A percentile compares a stretch with the other conserved stretches of the same genome.
phyloP scores from a whole-genome alignment of 2,888 invertebrate genomes.

The Cheilosia scutellata region DNA sequence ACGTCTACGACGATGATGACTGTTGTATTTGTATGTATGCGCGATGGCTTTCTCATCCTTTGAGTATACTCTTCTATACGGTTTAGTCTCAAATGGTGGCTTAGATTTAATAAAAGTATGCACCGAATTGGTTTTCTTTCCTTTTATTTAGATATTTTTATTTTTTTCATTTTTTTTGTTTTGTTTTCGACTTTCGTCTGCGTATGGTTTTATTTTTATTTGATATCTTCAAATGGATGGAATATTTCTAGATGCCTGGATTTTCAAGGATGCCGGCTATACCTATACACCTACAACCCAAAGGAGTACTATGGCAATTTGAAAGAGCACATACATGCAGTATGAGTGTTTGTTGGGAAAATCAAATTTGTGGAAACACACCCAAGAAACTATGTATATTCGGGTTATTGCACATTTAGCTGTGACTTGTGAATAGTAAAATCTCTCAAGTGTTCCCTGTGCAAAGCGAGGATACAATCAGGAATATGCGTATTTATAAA shows the following conservation, averaged over 20 bases:
- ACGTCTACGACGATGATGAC: slow-evolving; percentile 20
- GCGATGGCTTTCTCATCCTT: slow-evolving; percentile 35
- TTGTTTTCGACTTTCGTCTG: slow-evolving; percentile 3
- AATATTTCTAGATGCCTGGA: slow-evolving; percentile 64
- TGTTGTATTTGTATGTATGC: slow-evolving; percentile 41
- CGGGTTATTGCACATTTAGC: slow-evolving; percentile 67
- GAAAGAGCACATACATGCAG: slow-evolving; percentile 46
- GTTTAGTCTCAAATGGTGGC: slow-evolving; percentile 73
- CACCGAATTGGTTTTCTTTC: slow-evolving; percentile 54
- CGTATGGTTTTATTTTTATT: slow-evolving; percentile 62
- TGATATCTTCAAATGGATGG: slow-evolving; percentile 68
- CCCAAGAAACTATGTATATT: slow-evolving; percentile 2
- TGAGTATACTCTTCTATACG: slow-evolving; percentile 47
- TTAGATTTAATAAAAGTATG: slow-evolving; percentile 76
- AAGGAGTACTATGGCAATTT: slow-evolving; percentile 50
- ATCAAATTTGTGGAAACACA: slow-evolving; percentile 57
- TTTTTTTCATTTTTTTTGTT: neutral
- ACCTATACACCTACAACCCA: slow-evolving; percentile 35
- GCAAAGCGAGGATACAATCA: slow-evolving; percentile 49
- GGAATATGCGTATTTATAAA: slow-evolving; percentile 40
- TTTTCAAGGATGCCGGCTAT: slow-evolving; percentile 57
- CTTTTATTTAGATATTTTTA: neutral
- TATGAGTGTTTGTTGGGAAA: slow-evolving; percentile 34
- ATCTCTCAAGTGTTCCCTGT: slow-evolving; percentile 17
- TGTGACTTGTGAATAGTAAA: slow-evolving; percentile 61